Evolutionary conservation across 2,113 vertebrate genomes (phyloP).

Genomic region (Rafetus swinhoei): DNA sequence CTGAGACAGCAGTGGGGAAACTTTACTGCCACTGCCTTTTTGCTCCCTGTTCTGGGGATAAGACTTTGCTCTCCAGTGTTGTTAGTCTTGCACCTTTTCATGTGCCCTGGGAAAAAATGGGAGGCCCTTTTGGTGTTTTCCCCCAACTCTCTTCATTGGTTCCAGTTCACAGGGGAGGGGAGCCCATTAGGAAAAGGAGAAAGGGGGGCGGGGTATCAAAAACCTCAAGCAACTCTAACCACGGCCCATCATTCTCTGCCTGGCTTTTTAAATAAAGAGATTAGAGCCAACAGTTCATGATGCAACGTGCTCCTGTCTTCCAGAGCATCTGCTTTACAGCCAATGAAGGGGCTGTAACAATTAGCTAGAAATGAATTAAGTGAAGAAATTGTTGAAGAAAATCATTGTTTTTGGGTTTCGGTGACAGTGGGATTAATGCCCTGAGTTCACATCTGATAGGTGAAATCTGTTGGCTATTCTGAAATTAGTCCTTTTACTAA

Average conservation of each 20-base stretch:
- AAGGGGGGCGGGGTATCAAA: background rate
- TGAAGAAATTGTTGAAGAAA: slow-evolving; percentile 65
- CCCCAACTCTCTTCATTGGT: background rate
- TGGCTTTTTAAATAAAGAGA: slow-evolving; percentile 44
- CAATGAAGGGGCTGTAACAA: slow-evolving; percentile 36
- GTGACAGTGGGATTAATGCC: slow-evolving; percentile 66
- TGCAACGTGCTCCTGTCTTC: slow-evolving; percentile 30
- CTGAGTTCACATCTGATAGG: background rate
- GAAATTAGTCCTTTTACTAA: slow-evolving; percentile 29
- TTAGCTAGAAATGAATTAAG: slow-evolving; percentile 67
- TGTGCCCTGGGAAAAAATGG: background rate
- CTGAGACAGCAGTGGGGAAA: background rate
- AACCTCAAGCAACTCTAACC: slow-evolving; percentile 7
- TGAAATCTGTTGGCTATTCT: slow-evolving; percentile 45
- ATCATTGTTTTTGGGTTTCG: slow-evolving; percentile 49
- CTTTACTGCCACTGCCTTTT: background rate
- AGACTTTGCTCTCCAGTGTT: background rate
- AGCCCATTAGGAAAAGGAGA: background rate
- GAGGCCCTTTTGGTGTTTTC: background rate
- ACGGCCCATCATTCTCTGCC: background rate
- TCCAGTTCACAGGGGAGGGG: background rate
- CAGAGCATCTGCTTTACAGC: slow-evolving; percentile 61
- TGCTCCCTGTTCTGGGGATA: background rate
- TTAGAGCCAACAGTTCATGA: slow-evolving; percentile 45
- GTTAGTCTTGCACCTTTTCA: background rate